phyloP scores from a whole-genome alignment of 2,888 invertebrate genomes.

The Orthosia incerta region DNA sequence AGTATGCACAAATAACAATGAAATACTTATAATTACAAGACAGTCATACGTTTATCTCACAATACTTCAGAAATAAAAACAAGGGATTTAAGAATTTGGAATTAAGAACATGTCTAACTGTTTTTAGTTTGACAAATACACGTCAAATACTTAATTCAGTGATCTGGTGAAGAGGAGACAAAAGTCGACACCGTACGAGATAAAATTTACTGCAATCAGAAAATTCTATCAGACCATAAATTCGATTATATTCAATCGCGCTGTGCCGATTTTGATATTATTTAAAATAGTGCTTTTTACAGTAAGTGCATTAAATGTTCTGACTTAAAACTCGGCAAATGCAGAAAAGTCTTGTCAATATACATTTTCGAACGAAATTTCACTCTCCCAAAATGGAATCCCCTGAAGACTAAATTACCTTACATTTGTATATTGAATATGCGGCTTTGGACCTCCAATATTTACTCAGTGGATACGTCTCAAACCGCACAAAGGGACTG shows the following conservation, averaged over 20 bases:
- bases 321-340: background rate
- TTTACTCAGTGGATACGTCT: slow-evolving; percentile 48
- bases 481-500: slow-evolving; percentile 36
- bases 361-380: slow-evolving; percentile 13
- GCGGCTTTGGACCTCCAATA: slow-evolving; percentile 49
- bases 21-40: no score
- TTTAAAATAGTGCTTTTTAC: background rate
- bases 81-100: no score
- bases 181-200: no score
- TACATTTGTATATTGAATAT: slow-evolving; percentile 58
- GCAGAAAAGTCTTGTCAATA: background rate
- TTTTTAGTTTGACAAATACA: no score
- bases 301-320: background rate
- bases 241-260: background rate
- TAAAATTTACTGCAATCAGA: background rate
- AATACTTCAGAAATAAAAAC: no score
- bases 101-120: no score
- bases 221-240: background rate
- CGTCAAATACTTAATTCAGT: no score
- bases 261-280: background rate
- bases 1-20: no score
- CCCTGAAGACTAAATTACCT: slow-evolving; percentile 40
- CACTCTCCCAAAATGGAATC: slow-evolving; percentile 22
- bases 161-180: no score
- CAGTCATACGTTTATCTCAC: no score